Evolutionary conservation across 2,888 invertebrate species (phyloP).

Genomic region (Volucella bombylans): DNA sequence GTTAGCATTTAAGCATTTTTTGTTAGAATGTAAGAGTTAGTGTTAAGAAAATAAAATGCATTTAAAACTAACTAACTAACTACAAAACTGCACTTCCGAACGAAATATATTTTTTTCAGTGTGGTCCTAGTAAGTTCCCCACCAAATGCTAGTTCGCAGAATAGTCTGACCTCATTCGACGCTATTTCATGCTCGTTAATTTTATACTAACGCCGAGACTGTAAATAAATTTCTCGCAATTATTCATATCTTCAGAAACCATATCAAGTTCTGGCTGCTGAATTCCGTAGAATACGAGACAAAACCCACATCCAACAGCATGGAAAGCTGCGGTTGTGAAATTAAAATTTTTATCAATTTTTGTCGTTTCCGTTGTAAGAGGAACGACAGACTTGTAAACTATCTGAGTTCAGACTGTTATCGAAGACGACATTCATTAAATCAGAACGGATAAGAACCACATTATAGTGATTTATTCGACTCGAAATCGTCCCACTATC

Average conservation of each 20-base stretch:
- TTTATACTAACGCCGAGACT: no score
- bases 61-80: no score
- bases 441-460: constrained; percentile 29
- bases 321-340: neutral
- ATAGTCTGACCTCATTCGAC: no score
- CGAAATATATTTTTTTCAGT: no score
- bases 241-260: neutral
- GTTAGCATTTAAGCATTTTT: no score
- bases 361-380: constrained; percentile 38
- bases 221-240: neutral
- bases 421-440: constrained; percentile 38
- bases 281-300: no score
- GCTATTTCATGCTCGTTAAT: no score
- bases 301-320: neutral
- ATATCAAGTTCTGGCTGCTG: neutral
- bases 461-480: neutral
- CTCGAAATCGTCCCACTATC: neutral
- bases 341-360: constrained; percentile 41
- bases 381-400: neutral
- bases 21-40: no score
- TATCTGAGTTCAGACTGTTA: constrained; percentile 44
- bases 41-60: no score
- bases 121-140: no score
- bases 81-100: no score
- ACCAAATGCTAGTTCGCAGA: no score